Base-by-base conservation (phyloP, 2,888 invertebrate species). In the Eurytoma californica region DNA sequence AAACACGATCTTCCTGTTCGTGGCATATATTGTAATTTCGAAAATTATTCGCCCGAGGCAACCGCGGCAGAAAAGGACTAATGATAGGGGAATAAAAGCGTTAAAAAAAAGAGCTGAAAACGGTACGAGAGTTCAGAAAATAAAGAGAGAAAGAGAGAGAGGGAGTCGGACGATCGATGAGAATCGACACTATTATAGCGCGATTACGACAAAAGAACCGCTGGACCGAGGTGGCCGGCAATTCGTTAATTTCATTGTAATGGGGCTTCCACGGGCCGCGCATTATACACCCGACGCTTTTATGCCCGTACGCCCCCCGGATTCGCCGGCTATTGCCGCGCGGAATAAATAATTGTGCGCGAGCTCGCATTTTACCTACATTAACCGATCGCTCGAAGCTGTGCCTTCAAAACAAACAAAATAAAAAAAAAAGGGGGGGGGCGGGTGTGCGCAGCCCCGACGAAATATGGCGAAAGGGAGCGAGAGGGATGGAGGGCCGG, bases 201-300 rank as follows among this genome's bases (percentile, higher is more conserved):
- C 77, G 79, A 79, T 49, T 70, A 72, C 79, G 75, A 79, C 73
- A 78, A 72, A 74, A 77, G 83, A 79, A 77, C 81, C 75, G 67
- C 67, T 68, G 79, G 60, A 74, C 70, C 77, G 80, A 47, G 12
- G 66, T 55, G 58, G 77, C 77, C 55, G 80, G 82, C 82, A 83
- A 84, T 83, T 83, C 82, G 83, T 85, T 85, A 83, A 86, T 85
- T 84, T 84, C 84, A 84, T 86, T 85, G 82, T 82, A 84, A 84
- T 82, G 79, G 81, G 39, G 76, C 81, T 80, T 80, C 20, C 18
- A 9, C 30, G 30, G n/a, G 47, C 0, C 82, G 82, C 82, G 83
- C 82, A 83, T 83, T 78, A 68, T 69, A 18, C 24, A 24, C 30
- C 20, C 4, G 47, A 20, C 78, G 79, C 80, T 85, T 84, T 85